Evolutionary conservation across 2,797 vertebrate species (phyloP).

Genomic region (Heterohyrax brucei): DNA sequence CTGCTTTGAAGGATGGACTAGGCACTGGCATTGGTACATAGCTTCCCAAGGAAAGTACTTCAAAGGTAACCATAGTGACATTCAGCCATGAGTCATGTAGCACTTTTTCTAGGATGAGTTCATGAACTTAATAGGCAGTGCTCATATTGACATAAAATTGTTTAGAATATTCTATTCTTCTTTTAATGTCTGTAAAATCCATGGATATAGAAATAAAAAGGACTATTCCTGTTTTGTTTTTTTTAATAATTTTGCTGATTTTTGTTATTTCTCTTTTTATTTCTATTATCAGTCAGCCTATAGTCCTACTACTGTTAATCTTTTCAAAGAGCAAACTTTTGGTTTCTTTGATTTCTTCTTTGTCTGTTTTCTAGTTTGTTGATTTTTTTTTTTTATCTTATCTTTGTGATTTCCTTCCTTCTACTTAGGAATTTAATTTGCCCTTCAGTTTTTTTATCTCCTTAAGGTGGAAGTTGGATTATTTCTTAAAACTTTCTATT

Average conservation of each 20-base stretch:
- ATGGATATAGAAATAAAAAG: background rate
- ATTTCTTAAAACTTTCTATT: background rate
- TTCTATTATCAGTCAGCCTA: background rate
- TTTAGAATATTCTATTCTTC: background rate
- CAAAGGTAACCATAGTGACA: no score
- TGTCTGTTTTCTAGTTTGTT: background rate
- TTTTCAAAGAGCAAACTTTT: background rate
- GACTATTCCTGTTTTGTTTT: no score
- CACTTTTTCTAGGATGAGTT: no score
- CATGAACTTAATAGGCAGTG: no score
- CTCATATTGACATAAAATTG: background rate
- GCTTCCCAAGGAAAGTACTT: no score
- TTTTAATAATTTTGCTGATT: no score
- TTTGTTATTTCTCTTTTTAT: background rate
- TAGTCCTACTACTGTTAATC: constrained; percentile 4
- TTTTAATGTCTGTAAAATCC: background rate
- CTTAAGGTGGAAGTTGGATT: background rate
- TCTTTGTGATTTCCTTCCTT: background rate
- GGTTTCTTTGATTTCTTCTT: background rate
- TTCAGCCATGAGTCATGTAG: no score
- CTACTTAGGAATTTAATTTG: background rate
- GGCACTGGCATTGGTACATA: no score
- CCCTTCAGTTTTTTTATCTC: background rate
- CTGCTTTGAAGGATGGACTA: no score
- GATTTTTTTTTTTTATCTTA: background rate